A percentile compares a stretch with the other conserved stretches of the same genome.
Evolutionary conservation across 2,797 vertebrate species (phyloP).

Genomic region (Anguilla megastoma): DNA sequence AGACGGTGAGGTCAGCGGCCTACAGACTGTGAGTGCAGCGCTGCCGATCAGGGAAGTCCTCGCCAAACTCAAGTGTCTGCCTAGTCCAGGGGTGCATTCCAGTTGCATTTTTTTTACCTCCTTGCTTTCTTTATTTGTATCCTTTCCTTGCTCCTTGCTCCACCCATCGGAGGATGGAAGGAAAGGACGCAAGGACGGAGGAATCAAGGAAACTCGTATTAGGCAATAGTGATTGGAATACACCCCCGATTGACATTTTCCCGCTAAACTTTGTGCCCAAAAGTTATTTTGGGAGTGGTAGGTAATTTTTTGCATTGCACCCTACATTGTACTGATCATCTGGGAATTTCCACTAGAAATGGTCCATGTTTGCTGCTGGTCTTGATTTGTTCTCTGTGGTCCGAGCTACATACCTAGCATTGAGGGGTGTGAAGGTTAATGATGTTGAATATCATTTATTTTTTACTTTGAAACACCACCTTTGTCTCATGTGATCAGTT

Average conservation of each 20-base stretch:
- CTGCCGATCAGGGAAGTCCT: background rate
- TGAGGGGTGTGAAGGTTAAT: background rate
- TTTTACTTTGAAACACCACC: background rate
- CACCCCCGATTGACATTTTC: no score
- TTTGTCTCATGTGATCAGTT: no score
- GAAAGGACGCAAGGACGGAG: no score
- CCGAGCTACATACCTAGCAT: background rate
- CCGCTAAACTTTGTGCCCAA: background rate
- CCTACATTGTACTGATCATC: background rate
- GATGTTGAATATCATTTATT: background rate
- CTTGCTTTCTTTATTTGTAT: no score
- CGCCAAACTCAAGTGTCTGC: background rate
- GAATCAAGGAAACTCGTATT: no score
- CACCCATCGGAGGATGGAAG: no score
- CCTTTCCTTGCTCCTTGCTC: no score
- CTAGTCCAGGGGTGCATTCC: background rate
- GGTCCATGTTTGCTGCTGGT: background rate
- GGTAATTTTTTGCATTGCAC: background rate
- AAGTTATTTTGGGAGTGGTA: background rate
- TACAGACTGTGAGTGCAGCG: background rate
- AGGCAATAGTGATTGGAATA: no score
- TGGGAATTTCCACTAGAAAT: background rate
- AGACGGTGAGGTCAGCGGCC: background rate
- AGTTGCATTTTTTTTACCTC: no score
- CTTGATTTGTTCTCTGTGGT: background rate